A percentile compares a stretch with the other conserved stretches of the same genome.
These are phyloP conservation scores for Tolmerus cingulatus DNA, from an alignment of 2,888 invertebrate genomes.

Conservation along the genomic window DNA sequence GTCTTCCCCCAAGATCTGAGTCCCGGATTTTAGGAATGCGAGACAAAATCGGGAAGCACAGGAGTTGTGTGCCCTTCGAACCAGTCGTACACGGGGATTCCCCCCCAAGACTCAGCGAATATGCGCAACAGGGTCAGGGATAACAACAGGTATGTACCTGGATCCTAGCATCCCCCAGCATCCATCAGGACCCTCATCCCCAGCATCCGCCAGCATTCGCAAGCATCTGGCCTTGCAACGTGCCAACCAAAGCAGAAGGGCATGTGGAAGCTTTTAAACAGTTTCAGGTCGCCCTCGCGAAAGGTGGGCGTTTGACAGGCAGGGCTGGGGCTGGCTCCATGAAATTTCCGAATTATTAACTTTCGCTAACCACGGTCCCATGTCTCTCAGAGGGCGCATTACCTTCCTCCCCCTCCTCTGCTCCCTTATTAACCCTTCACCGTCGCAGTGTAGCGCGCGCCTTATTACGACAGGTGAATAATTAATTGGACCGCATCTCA, in stretches of 20 bases:
- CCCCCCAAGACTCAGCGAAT: not conserved
- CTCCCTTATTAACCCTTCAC: not conserved
- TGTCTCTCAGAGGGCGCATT: not conserved
- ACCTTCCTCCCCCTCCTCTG: not conserved
- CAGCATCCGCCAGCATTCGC: not conserved
- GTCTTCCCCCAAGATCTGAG: not conserved
- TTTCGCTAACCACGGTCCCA: not conserved
- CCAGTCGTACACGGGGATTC: not conserved
- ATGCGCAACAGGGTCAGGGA: constrained; percentile 42
- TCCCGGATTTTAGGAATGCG: constrained; percentile 27
- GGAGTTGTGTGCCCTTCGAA: not conserved
- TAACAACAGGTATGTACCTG: constrained; percentile 36
- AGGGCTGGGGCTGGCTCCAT: not conserved
- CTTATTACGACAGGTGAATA: constrained; percentile 23
- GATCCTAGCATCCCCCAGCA: not conserved
- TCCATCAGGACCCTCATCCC: not conserved
- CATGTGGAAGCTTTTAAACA: not conserved
- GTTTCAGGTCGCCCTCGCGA: not conserved
- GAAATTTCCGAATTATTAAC: constrained; percentile 31
- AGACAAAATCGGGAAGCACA: not conserved
- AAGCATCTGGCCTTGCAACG: not conserved
- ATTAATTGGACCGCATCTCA: not conserved
- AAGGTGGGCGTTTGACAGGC: not conserved
- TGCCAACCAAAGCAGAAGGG: not conserved
- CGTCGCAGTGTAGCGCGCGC: not conserved